Percentiles rank a stretch among this genome's conserved stretches.
These are phyloP conservation scores for Varanus komodoensis DNA, from an alignment of 2,113 vertebrate genomes.

Conservation along the genomic window DNA sequence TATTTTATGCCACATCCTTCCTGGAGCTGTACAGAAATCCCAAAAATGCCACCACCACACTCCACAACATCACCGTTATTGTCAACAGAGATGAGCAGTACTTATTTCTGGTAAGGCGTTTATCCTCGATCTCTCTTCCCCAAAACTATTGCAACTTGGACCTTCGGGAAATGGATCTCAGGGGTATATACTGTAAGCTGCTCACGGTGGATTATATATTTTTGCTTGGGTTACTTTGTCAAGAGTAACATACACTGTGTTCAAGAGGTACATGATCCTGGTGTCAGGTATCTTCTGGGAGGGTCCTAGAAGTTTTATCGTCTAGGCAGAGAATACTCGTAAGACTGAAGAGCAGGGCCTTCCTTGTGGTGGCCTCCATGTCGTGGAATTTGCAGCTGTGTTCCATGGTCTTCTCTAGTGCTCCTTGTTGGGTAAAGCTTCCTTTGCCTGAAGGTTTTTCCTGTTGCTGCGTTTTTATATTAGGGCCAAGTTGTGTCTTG, in stretches of 20 bases:
- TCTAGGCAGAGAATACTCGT: background rate
- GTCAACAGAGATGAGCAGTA: slow-evolving; percentile 93
- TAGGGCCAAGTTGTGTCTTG: background rate
- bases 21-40: slow-evolving; percentile 92
- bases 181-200: background rate
- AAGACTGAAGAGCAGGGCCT: background rate
- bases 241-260: background rate
- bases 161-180: too few relatives aligned
- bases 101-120: slow-evolving; percentile 89
- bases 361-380: background rate
- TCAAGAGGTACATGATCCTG: too few relatives aligned
- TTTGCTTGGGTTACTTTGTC: too few relatives aligned
- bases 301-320: background rate
- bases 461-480: background rate
- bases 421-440: background rate
- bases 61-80: slow-evolving; percentile 81
- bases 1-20: slow-evolving; percentile 95
- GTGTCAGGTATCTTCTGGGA: too few relatives aligned
- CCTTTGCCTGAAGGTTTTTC: background rate
- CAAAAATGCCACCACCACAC: slow-evolving; percentile 71
- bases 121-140: fast-evolving
- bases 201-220: background rate
- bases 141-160: fast-evolving
- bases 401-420: background rate
- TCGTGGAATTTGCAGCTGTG: background rate